Conservation (phyloP, 2,888 invertebrate genomes). For the Chromoteleia sp. region DNA sequence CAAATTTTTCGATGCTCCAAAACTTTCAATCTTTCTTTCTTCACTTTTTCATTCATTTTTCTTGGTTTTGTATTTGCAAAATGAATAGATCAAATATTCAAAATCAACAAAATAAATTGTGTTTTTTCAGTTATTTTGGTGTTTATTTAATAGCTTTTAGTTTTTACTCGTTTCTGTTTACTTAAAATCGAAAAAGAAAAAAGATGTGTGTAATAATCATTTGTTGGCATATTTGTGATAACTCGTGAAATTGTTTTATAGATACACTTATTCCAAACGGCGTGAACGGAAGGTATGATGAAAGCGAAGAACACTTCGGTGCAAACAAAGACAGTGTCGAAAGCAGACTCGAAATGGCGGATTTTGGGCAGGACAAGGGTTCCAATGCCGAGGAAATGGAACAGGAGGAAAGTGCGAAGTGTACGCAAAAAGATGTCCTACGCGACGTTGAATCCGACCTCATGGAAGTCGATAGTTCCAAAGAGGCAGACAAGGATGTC, state of each 20-base stretch:
- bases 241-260: slow-evolving; percentile 61
- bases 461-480: slow-evolving; percentile 70
- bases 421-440: slow-evolving; percentile 76
- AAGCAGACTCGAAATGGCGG: slow-evolving; percentile 72
- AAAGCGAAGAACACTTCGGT: slow-evolving; percentile 75
- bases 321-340: slow-evolving; percentile 63
- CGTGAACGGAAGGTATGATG: slow-evolving; percentile 83
- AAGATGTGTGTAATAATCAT: too few species aligned
- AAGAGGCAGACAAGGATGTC: slow-evolving; percentile 49
- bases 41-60: too few species aligned
- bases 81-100: too few species aligned
- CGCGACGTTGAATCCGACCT: slow-evolving; percentile 70
- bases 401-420: slow-evolving; percentile 77
- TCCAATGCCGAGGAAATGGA: slow-evolving; percentile 72
- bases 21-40: too few species aligned
- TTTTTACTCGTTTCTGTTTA: too few species aligned
- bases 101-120: too few species aligned
- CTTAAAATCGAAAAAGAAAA: too few species aligned
- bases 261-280: slow-evolving; percentile 84
- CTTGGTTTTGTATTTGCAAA: too few species aligned
- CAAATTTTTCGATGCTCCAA: too few species aligned
- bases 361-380: slow-evolving; percentile 34
- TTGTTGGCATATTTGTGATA: not conserved
- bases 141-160: too few species aligned
- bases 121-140: too few species aligned